Percentiles rank a stretch among this genome's conserved stretches.
Conservation (phyloP, 2,797 vertebrate species). For the Naso thynnoides region DNA sequence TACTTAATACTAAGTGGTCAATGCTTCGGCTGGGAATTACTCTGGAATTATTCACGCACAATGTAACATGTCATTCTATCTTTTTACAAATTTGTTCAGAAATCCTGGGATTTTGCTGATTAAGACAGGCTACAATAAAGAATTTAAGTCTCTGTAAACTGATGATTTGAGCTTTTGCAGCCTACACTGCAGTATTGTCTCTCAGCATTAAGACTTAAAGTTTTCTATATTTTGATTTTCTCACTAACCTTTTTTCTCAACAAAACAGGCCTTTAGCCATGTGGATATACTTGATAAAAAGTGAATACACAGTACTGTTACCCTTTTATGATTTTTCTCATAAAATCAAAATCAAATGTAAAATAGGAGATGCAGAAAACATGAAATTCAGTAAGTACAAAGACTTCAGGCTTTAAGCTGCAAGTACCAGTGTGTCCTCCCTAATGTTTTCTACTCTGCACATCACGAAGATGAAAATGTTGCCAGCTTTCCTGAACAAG, state of each 20-base stretch:
- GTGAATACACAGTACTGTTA: too few relatives aligned
- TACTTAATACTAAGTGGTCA: conserved; percentile 54
- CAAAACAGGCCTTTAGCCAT: neutral
- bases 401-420: neutral
- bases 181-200: conserved; percentile 15
- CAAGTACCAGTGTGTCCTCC: too few relatives aligned
- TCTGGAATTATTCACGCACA: conserved; percentile 37
- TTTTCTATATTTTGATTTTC: neutral
- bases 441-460: too few relatives aligned
- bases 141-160: conserved; percentile 43
- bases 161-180: conserved; percentile 14
- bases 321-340: neutral
- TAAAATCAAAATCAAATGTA: neutral
- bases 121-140: conserved; percentile 18
- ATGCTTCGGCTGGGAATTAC: conserved; percentile 39
- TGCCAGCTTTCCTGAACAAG: neutral
- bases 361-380: neutral
- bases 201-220: neutral
- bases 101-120: conserved; percentile 35
- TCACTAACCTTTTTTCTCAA: neutral
- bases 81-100: conserved; percentile 52
- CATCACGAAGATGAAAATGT: neutral
- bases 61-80: conserved; percentile 38
- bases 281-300: neutral
- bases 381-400: neutral